Percentiles rank a stretch among this genome's conserved stretches.
These are phyloP conservation scores for Oceanites oceanicus DNA, from an alignment of 2,113 vertebrate genomes.

Conservation along the genomic window DNA sequence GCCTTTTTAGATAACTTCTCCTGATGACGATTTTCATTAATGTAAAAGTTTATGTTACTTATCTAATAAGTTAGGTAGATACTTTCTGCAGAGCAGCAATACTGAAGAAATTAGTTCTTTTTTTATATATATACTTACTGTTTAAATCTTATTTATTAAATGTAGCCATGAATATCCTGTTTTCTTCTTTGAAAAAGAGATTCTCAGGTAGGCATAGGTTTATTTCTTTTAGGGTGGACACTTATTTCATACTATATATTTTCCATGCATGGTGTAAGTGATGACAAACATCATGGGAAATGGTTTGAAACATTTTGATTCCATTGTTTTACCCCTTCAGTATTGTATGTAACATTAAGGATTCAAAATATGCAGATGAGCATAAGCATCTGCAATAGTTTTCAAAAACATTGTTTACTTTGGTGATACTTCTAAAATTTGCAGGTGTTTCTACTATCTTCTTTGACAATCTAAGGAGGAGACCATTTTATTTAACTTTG, in stretches of 20 bases:
- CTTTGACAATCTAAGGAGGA: not conserved
- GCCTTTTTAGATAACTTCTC: not conserved
- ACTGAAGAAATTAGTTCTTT: not conserved
- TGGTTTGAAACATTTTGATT: not conserved
- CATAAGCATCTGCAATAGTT: not conserved
- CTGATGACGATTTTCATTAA: not conserved
- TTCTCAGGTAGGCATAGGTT: not conserved
- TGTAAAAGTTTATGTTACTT: not conserved
- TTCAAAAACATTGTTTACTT: not conserved
- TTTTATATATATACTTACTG: not conserved
- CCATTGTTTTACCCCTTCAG: rapidly evolving
- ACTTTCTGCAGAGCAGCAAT: not conserved
- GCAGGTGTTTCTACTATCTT: not conserved
- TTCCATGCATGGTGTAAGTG: not conserved
- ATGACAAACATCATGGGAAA: not conserved
- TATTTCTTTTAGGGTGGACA: not conserved
- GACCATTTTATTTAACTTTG: not conserved
- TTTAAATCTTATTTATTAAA: not conserved
- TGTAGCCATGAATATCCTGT: not conserved
- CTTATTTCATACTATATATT: not conserved
- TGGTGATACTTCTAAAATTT: not conserved
- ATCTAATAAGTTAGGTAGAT: not conserved
- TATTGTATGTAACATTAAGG: not conserved
- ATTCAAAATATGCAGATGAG: not conserved
- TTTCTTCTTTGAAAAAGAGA: not conserved